Base-by-base conservation (phyloP, 2,797 vertebrate species). In the Philypnodon macrostomus region DNA sequence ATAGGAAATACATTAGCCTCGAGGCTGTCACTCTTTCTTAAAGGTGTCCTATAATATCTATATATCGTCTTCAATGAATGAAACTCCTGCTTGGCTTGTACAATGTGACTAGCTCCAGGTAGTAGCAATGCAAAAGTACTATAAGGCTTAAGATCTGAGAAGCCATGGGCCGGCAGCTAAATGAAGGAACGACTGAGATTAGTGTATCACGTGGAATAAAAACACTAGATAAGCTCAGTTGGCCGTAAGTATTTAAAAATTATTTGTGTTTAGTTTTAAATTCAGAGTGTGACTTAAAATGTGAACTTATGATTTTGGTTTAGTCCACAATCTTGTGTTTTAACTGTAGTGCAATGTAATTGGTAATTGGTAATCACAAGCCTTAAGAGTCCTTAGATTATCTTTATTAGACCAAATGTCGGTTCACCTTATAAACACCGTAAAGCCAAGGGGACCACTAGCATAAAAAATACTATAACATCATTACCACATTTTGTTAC, bases 41-140 rank as follows among this genome's bases (percentile, higher is more conserved):
- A n/a, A 80, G 79, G 77, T 84, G 78, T 86, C 78, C 75, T 79
- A 75, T 83, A 82, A 86, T 73, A 81, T 77, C 79, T 73, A 81
- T 82, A 85, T 75, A 79, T 82, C 56, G 58, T 58, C 76, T 63
- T 80, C 75, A 86, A 68, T 78, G 84, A 81, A 79, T 83, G 75
- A 75, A 88, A 80, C 79, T 73, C 73, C 27, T 65, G 70, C 61
- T 68, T 75, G 41, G 71, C 67, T 67, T 54, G 53, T 69, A 67
- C 67, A 59, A 61, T 69, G 70, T 58, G 21, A 53, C 66, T 57
- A 50, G 79, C 79, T 87, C 53, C 65, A 46, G 82, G 75, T 70
- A 36, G 61, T 58, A 58, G 62, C 63, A 60, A 39, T 45, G 45
- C 48, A 61, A 69, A n/a, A n/a, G n/a, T n/a, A 62, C 59, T 48